A percentile compares a stretch with the other conserved stretches of the same genome.
These are phyloP conservation scores for Myxocyprinus asiaticus DNA, from an alignment of 2,113 vertebrate species.

Conservation along the genomic window DNA sequence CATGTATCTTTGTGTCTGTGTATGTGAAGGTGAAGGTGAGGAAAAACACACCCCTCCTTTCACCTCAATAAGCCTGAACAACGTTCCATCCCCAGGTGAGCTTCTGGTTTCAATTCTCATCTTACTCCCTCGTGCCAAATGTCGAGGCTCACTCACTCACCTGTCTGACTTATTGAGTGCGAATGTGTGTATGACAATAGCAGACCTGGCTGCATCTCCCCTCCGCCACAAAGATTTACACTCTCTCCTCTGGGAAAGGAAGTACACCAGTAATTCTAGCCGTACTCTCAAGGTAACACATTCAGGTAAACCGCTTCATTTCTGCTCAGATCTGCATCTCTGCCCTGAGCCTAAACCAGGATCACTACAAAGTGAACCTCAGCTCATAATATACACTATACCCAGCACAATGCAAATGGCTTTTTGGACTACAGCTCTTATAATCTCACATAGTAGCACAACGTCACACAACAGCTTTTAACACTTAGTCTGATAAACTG, in stretches of 20 bases:
- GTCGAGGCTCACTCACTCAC: conserved; percentile 53
- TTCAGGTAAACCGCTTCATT: conserved; percentile 39
- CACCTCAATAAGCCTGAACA: conserved; percentile 18
- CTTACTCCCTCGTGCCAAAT: conserved; percentile 25
- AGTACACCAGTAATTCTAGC: conserved; percentile 58
- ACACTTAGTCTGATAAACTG: too few species aligned
- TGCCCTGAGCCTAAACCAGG: conserved; percentile 3
- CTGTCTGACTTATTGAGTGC: conserved; percentile 16
- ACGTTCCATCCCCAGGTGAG: conserved; percentile 11
- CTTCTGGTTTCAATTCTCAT: conserved; percentile 62
- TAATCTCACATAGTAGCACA: too few species aligned
- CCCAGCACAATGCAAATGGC: too few species aligned
- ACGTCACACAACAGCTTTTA: too few species aligned
- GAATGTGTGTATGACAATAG: conserved; percentile 49
- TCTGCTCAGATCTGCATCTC: not conserved
- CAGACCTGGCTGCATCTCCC: conserved; percentile 47
- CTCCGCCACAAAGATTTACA: conserved; percentile 52
- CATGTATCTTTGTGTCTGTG: conserved; percentile 19
- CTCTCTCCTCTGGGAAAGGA: conserved; percentile 59
- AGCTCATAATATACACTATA: not conserved
- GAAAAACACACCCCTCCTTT: conserved; percentile 46
- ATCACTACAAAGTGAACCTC: not conserved
- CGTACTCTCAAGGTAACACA: conserved; percentile 44
- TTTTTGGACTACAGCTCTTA: too few species aligned
- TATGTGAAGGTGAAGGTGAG: conserved; percentile 25